Conservation (phyloP, 2,888 invertebrate genomes). For the Nemotelus nigrinus region DNA sequence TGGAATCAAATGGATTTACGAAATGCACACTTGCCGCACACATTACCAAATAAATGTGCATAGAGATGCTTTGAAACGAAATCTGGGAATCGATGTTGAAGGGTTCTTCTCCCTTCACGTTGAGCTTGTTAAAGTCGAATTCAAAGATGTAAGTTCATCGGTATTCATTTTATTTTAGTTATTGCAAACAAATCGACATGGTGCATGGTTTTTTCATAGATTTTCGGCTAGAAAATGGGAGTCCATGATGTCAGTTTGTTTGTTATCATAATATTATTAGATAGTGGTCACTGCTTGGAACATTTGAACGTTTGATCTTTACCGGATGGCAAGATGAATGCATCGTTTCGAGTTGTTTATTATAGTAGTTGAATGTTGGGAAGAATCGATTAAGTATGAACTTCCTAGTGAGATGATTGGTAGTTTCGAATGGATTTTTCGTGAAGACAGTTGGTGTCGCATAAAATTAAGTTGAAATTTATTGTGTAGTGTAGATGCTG, state of each 20-base stretch:
- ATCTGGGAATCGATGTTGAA: too few relatives aligned
- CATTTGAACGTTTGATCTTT: constrained; percentile 20
- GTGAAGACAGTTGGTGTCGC: too few relatives aligned
- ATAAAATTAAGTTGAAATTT: too few relatives aligned
- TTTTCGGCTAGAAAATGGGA: too few relatives aligned
- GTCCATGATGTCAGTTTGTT: not conserved
- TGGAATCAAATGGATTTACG: constrained; percentile 39
- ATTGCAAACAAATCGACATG: too few relatives aligned
- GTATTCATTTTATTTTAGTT: too few relatives aligned
- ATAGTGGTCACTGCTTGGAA: constrained; percentile 21
- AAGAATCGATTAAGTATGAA: constrained; percentile 23
- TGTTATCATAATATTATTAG: constrained; percentile 37
- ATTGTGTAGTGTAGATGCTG: too few relatives aligned
- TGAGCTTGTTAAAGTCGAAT: too few relatives aligned
- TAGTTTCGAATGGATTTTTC: not conserved
- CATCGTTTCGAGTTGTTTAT: not conserved
- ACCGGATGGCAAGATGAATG: not conserved
- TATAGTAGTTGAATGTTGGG: not conserved
- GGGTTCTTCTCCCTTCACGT: too few relatives aligned
- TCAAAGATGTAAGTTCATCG: too few relatives aligned
- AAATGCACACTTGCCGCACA: constrained; percentile 26
- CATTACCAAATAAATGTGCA: constrained; percentile 13
- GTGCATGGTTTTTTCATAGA: too few relatives aligned
- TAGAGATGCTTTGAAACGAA: not conserved
- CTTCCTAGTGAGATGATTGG: not conserved